Evolutionary conservation across 2,113 vertebrate species (phyloP).

Genomic region (Cottus gobio): DNA sequence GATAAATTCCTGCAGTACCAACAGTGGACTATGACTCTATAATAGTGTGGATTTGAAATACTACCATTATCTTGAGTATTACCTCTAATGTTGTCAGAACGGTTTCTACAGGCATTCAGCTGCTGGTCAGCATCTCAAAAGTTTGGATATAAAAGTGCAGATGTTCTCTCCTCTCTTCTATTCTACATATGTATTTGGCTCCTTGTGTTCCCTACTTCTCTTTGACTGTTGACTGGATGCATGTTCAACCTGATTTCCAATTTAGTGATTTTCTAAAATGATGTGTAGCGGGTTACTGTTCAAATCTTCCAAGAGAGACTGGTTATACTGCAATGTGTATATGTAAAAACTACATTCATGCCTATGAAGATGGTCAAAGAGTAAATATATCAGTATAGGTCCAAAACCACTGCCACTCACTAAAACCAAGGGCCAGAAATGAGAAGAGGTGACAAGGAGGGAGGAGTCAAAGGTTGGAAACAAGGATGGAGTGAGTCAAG

Average conservation of each 20-base stretch:
- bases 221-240: not conserved
- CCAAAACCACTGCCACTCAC: not conserved
- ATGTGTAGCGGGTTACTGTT: not conserved
- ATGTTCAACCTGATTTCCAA: not conserved
- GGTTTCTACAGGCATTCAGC: conserved; percentile 23
- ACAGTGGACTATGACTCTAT: no score
- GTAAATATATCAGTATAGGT: not conserved
- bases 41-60: no score
- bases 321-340: not conserved
- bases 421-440: conserved; percentile 8
- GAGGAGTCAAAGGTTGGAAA: conserved; percentile 11
- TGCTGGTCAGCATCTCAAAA: conserved; percentile 49
- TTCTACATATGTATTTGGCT: not conserved
- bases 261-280: not conserved
- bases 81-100: no score
- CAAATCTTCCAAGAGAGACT: not conserved
- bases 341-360: not conserved
- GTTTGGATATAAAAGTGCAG: conserved; percentile 34
- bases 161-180: not conserved
- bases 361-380: not conserved
- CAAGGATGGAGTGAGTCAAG: conserved; percentile 54
- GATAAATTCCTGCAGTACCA: no score
- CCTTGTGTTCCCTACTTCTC: not conserved
- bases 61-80: no score
- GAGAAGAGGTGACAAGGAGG: not conserved